Base-by-base conservation (phyloP, 53 echinoderm and acorn worm species). In the Pentamera pediparva region DNA sequence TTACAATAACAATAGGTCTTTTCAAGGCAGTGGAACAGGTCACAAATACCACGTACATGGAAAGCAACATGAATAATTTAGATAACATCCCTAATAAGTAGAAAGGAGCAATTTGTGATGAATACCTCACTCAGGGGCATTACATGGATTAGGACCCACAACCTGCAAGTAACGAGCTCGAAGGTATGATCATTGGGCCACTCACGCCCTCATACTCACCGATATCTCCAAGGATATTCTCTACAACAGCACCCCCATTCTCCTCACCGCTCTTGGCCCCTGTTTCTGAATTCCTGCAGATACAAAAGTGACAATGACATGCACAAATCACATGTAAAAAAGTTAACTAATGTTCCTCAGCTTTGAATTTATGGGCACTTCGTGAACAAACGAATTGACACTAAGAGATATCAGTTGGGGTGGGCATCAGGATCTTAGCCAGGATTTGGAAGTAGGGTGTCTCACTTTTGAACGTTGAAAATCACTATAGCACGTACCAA, bases 141-240 rank as follows among this genome's bases (percentile, higher is more conserved):
- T n/a, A n/a, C n/a, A n/a, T n/a, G n/a, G n/a, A n/a, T n/a, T n/a
- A n/a, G n/a, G n/a, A n/a, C n/a, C n/a, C n/a, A n/a, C n/a, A n/a
- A n/a, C n/a, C n/a, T n/a, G n/a, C n/a, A n/a, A n/a, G n/a, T n/a
- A n/a, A n/a, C n/a, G n/a, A n/a, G n/a, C n/a, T n/a, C n/a, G n/a
- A n/a, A n/a, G n/a, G n/a, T n/a, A n/a, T n/a, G n/a, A 45, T 45
- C 47, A 15, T 15, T n/a, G 47, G n/a, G 13, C 47, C 12, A 12
- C 1, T 15, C 47, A 45, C 47, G 1, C n/a, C 59, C 28, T 27
- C 6, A 35, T 56, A 74, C 57, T 65, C 37, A 82, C 82, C 82
- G 22, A 82, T 75, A 11, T 64, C 82, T 56, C 65, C 39, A 21
- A 82, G 38, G n/a, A 82, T 75, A 32, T 35, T 82, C n/a, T 82